A percentile compares a stretch with the other conserved stretches of the same genome.
phyloP scores from a whole-genome alignment of 1,140 invertebrate genomes.

The Aphidius ervi region DNA sequence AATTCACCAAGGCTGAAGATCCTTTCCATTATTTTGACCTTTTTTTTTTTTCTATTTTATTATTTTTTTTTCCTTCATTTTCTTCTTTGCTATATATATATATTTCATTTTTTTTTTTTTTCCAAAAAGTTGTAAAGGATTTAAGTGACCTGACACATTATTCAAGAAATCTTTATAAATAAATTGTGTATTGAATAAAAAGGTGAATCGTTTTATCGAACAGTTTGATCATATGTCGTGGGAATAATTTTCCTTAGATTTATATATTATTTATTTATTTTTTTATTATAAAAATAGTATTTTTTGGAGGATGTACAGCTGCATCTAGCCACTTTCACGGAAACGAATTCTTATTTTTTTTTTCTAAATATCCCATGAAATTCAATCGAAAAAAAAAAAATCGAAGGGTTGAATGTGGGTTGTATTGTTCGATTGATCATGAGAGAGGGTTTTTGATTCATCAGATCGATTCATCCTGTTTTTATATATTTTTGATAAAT shows the following conservation, averaged over 20 bases:
- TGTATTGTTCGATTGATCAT: too few relatives aligned
- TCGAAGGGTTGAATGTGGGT: too few relatives aligned
- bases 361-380: not conserved
- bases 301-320: conserved; percentile 7
- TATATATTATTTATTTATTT: conserved; percentile 1
- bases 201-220: conserved; percentile 17
- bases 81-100: not conserved
- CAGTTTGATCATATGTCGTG: conserved; percentile 18
- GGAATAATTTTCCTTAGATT: conserved; percentile 22
- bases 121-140: conserved; percentile 3
- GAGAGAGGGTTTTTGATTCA: not conserved
- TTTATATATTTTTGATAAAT: not conserved
- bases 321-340: not conserved
- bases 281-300: not conserved
- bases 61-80: not conserved
- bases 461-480: not conserved
- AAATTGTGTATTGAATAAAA: too few relatives aligned
- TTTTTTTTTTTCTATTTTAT: not conserved
- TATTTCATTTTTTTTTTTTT: not conserved
- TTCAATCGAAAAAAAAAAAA: not conserved
- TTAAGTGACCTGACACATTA: not conserved
- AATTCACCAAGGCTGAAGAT: not conserved
- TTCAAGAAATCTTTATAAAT: too few relatives aligned
- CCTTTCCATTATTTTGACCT: too few relatives aligned
- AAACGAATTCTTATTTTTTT: not conserved